Base-by-base conservation (phyloP, 2,888 invertebrate genomes). In the Maniola hyperantus region DNA sequence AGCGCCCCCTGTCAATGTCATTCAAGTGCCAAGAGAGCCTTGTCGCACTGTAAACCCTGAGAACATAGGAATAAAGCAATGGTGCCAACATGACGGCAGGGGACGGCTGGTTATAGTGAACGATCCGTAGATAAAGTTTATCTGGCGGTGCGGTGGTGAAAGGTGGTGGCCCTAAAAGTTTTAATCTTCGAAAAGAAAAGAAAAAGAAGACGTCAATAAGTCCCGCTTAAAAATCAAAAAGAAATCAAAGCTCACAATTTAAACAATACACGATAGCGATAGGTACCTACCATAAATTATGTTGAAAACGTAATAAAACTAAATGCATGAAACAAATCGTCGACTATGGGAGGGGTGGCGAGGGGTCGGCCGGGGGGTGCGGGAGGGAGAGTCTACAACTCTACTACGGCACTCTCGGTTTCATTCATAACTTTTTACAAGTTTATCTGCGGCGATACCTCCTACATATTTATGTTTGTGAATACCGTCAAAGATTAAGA, bases 341-440 rank as follows among this genome's bases (percentile, higher is more conserved):
- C 78, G 81, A 76, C 76, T 70, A 70, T 74, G 75, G 71, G 75
- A 77, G 77, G 71, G 71, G 79, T 74, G 75, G 76, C 71, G 75
- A 72, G 73, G 77, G 72, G 73, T n/a, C 65, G 71, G 71, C 2
- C 13, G 73, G 60, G 72, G 70, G 62, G 59, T 65, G 65, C 73
- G 67, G 69, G 63, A 68, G 78, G 81, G 79, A 79, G 77, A 74
- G 82, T 77, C 85, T 88, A 90, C 90, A 89, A 89, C 88, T 89
- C 85, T 87, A 92, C 91, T 91, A 91, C 91, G 89, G 77, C 89
- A 90, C 92, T 91, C 91, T 92, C 91, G 83, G 86, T 91, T 92
- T 92, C 92, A 92, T 92, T 92, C 92, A 92, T 92, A 92, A 92
- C 92, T 92, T 92, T 92, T 92, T 92, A 90, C 90, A 91, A 92